Evolutionary conservation across 2,113 vertebrate species (phyloP).

Genomic region (Ceuthmochares aereus): DNA sequence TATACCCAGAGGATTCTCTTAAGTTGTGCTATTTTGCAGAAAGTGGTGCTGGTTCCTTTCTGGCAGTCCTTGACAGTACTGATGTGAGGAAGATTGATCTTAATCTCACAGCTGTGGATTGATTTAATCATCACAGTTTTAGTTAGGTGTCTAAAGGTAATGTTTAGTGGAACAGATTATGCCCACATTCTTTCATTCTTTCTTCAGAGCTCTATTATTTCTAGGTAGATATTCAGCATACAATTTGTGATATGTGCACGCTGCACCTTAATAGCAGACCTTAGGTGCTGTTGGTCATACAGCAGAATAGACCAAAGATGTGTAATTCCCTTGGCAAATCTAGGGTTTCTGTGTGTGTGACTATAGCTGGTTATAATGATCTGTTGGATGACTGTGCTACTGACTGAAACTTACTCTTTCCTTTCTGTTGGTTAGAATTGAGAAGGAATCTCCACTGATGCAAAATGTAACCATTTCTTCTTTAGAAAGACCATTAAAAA

Average conservation of each 20-base stretch:
- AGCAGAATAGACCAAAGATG: not conserved
- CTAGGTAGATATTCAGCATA: not conserved
- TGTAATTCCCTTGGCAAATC: not conserved
- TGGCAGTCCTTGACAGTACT: not conserved
- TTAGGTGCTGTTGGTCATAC: not conserved
- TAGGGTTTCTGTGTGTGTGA: not conserved
- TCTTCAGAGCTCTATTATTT: not conserved
- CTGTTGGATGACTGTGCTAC: not conserved
- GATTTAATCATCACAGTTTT: not conserved
- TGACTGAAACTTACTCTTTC: not conserved
- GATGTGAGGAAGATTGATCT: not conserved
- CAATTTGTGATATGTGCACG: not conserved
- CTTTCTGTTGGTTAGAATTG: not conserved
- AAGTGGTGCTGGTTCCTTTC: not conserved
- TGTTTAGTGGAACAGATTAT: not conserved
- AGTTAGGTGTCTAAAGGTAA: not conserved
- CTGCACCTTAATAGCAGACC: not conserved
- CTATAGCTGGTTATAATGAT: not conserved
- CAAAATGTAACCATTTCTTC: not conserved
- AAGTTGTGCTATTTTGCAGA: not conserved
- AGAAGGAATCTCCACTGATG: not conserved
- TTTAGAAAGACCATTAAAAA: not conserved
- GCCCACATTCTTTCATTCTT: not conserved
- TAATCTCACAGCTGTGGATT: not conserved
- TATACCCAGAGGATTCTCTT: not conserved